Conservation (phyloP, 2,888 invertebrate genomes). For the Xanthorhoe designata region DNA sequence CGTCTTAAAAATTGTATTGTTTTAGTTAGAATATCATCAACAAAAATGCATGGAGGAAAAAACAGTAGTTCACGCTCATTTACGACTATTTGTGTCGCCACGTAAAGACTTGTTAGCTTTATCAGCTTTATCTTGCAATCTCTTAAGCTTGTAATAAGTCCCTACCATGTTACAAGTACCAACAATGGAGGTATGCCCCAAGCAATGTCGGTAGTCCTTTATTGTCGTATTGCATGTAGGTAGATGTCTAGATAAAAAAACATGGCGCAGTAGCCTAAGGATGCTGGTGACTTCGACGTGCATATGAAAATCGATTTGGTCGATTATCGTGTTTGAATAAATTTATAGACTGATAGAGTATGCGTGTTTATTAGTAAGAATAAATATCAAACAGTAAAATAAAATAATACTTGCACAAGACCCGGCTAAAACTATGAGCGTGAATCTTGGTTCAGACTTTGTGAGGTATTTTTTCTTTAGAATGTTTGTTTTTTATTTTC, state of each 20-base stretch:
- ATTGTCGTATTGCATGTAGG: constrained; percentile 70
- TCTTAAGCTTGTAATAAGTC: constrained; percentile 41
- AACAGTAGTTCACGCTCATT: background rate
- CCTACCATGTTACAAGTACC: constrained; percentile 42
- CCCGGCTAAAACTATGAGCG: no score
- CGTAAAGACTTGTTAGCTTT: constrained; percentile 11
- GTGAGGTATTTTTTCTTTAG: no score
- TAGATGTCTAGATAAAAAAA: constrained; percentile 74
- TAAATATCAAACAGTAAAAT: background rate
- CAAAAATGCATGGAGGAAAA: background rate
- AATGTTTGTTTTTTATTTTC: no score
- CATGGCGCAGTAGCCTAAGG: constrained; percentile 44
- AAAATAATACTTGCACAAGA: background rate
- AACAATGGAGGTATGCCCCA: constrained; percentile 55
- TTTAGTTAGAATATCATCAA: no score
- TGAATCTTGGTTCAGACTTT: no score
- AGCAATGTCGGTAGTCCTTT: constrained; percentile 70
- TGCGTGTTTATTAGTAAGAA: background rate
- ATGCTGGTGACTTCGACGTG: constrained; percentile 35
- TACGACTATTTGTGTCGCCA: background rate
- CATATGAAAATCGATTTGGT: constrained; percentile 42
- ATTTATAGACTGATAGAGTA: background rate
- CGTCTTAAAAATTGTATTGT: no score
- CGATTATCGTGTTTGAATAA: constrained; percentile 29
- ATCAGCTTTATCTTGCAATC: constrained; percentile 35